A percentile compares a stretch with the other conserved stretches of the same genome.
These are phyloP conservation scores for Dipus sagitta DNA, from an alignment of 2,797 vertebrate genomes.

Conservation along the genomic window DNA sequence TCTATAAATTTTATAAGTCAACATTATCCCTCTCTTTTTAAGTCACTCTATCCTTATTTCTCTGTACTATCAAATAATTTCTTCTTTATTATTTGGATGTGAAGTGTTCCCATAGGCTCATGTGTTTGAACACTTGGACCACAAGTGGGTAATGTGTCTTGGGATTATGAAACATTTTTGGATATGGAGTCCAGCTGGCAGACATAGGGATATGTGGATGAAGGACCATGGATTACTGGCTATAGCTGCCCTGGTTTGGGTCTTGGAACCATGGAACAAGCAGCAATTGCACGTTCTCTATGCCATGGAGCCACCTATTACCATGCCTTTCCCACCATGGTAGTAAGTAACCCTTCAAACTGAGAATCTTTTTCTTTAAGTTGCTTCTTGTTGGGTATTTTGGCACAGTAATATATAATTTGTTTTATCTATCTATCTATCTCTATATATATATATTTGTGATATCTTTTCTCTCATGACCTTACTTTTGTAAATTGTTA, in stretches of 20 bases:
- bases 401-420: neutral
- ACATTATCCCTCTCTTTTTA: neutral
- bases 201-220: neutral
- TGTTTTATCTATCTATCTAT: no score
- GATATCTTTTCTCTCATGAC: constrained; percentile 2
- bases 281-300: neutral
- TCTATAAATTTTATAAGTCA: neutral
- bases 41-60: neutral
- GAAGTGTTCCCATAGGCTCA: no score
- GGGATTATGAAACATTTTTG: no score
- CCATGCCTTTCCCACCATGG: neutral
- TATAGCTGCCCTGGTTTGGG: neutral
- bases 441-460: neutral
- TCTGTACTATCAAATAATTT: constrained; percentile 11
- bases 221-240: no score
- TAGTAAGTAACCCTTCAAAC: neutral
- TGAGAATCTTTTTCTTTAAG: neutral
- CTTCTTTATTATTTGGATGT: no score
- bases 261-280: neutral
- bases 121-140: no score
- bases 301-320: neutral
- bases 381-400: neutral
- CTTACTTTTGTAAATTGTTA: neutral
- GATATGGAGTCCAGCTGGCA: neutral
- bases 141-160: no score